Conservation (phyloP, 2,113 vertebrate species). For the Cynocephalus volans region DNA sequence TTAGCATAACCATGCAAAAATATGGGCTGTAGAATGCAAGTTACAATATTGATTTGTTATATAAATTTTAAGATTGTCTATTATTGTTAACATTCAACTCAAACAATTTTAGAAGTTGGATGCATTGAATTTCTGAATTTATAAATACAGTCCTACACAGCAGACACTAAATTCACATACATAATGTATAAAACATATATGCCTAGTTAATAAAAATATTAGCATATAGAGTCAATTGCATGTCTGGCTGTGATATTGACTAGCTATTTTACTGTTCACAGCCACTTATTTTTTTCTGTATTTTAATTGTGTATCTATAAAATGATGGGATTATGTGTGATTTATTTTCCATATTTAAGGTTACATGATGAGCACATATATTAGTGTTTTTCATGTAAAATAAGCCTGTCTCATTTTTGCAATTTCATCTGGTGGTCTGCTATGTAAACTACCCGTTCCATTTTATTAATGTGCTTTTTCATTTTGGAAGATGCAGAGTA, state of each 20-base stretch:
- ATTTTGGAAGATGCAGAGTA: neutral
- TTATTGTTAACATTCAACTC: neutral
- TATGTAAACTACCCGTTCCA: neutral
- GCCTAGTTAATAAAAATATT: neutral
- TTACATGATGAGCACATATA: neutral
- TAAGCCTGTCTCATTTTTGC: neutral
- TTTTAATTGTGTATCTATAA: neutral
- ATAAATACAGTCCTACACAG: neutral
- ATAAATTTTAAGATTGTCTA: neutral
- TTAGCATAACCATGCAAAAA: neutral
- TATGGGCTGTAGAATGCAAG: neutral
- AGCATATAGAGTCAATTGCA: too few species aligned
- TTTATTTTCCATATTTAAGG: neutral
- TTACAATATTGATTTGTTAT: neutral
- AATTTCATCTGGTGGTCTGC: neutral
- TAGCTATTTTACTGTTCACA: neutral
- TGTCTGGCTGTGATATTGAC: too few species aligned
- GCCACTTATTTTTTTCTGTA: neutral
- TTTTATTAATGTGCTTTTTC: neutral
- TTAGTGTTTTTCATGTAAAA: neutral
- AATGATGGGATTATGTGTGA: neutral
- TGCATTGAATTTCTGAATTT: neutral
- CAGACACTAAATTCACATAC: neutral
- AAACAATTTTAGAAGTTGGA: neutral
- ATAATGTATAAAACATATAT: too few species aligned